Percentiles rank a stretch among this genome's conserved stretches.
These are phyloP conservation scores for Plutella xylostella DNA, from an alignment of 2,888 invertebrate species.

Conservation along the genomic window DNA sequence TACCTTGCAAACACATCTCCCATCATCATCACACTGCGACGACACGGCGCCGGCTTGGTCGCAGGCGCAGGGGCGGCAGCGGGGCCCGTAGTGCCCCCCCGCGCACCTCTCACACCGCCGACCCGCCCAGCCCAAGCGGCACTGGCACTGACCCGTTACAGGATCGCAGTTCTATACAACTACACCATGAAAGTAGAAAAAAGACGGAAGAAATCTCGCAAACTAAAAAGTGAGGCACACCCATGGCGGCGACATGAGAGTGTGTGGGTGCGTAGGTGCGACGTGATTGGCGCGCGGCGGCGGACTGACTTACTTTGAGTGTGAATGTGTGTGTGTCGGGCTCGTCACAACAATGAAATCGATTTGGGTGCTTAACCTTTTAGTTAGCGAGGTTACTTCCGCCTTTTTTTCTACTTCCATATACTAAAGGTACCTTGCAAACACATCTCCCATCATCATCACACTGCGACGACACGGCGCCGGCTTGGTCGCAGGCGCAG, in stretches of 20 bases:
- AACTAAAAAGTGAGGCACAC: too few relatives aligned
- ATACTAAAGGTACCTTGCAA: background rate
- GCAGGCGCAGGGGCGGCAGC: slow-evolving; percentile 89
- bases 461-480: slow-evolving; percentile 79
- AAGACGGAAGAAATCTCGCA: too few relatives aligned
- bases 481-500: slow-evolving; percentile 85
- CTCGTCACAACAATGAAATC: too few relatives aligned
- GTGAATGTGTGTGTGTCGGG: too few relatives aligned
- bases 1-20: slow-evolving; percentile 54
- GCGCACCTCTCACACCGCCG: slow-evolving; percentile 86
- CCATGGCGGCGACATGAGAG: too few relatives aligned
- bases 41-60: slow-evolving; percentile 78
- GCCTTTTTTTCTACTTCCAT: too few relatives aligned
- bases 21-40: slow-evolving; percentile 72
- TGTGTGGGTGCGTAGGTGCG: too few relatives aligned
- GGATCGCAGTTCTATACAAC: slow-evolving; percentile 73
- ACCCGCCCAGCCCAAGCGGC: slow-evolving; percentile 80
- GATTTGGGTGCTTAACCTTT: too few relatives aligned
- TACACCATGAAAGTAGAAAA: too few relatives aligned
- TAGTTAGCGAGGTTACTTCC: too few relatives aligned
- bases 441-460: slow-evolving; percentile 66
- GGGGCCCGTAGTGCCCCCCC: slow-evolving; percentile 88
- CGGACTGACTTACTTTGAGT: too few relatives aligned
- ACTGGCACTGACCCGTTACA: slow-evolving; percentile 78
- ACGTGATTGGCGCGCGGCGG: too few relatives aligned